Percentiles rank a stretch among this genome's conserved stretches.
Conservation (phyloP, 1,140 invertebrate genomes). For the Radopholus similis region DNA sequence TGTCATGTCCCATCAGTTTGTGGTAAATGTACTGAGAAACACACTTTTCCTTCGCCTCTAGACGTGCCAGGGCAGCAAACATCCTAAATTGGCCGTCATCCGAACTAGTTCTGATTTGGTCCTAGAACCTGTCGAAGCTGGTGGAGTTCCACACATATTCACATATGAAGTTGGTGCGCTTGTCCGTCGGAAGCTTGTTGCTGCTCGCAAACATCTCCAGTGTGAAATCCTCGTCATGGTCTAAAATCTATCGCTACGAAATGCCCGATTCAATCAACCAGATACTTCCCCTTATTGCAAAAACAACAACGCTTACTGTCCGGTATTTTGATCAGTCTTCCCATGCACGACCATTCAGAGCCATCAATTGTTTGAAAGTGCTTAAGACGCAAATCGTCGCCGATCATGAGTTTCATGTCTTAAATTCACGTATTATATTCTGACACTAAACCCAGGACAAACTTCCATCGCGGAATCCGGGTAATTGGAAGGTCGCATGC, state of each 20-base stretch:
- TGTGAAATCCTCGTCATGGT: conserved; percentile 95
- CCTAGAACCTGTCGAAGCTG: conserved; percentile 83
- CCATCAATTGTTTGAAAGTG: conserved; percentile 68
- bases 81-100: conserved; percentile 68
- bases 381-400: conserved; percentile 87
- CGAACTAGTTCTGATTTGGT: not conserved
- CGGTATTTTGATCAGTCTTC: conserved; percentile 94
- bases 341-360: conserved; percentile 80
- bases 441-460: conserved; percentile 4
- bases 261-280: too few relatives aligned
- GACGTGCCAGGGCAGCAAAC: conserved; percentile 87
- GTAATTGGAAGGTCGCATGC: conserved; percentile 93
- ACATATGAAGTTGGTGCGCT: conserved; percentile 80
- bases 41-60: conserved; percentile 89
- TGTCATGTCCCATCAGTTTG: conserved; percentile 88
- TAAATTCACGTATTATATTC: not conserved
- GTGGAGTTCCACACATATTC: conserved; percentile 99
- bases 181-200: conserved; percentile 54
- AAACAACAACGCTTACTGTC: conserved; percentile 70
- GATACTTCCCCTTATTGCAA: too few relatives aligned
- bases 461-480: conserved; percentile 83
- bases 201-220: conserved; percentile 76
- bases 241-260: too few relatives aligned
- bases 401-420: conserved; percentile 91
- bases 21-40: conserved; percentile 98